phyloP scores from a whole-genome alignment of 2,113 vertebrate species.

The Arizona elegans region DNA sequence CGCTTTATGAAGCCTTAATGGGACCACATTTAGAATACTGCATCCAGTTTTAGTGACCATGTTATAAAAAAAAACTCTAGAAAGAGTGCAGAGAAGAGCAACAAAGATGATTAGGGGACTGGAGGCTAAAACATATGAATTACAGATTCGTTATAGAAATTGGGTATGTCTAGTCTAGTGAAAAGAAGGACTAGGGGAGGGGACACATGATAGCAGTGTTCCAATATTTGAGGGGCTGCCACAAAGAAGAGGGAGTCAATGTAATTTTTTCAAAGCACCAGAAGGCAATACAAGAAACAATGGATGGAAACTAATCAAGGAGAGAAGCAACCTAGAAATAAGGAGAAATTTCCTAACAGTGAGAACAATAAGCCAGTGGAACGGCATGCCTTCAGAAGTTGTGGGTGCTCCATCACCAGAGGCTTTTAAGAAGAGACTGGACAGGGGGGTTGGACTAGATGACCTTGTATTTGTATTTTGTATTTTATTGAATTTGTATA shows the following conservation, averaged over 20 bases:
- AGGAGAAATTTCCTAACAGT: neutral
- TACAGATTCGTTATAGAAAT: neutral
- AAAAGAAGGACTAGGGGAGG: neutral
- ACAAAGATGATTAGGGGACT: neutral
- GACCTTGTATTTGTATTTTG: too few species aligned
- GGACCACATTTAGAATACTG: neutral
- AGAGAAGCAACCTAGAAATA: neutral
- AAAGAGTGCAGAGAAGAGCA: neutral
- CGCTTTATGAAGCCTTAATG: neutral
- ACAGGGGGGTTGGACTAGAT: too few species aligned
- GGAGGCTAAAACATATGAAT: neutral
- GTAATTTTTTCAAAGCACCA: accelerated
- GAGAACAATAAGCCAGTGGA: neutral
- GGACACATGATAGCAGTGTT: neutral
- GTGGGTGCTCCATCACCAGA: too few species aligned
- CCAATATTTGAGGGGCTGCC: neutral
- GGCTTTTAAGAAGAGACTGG: too few species aligned
- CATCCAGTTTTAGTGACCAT: neutral
- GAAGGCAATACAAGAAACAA: neutral
- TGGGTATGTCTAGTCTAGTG: neutral
- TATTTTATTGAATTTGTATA: too few species aligned
- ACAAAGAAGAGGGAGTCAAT: neutral
- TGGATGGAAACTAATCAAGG: neutral
- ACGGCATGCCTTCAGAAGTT: neutral
- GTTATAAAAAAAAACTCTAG: neutral